Evolutionary conservation across 2,113 vertebrate species (phyloP).

Genomic region (Mobula hypostoma): DNA sequence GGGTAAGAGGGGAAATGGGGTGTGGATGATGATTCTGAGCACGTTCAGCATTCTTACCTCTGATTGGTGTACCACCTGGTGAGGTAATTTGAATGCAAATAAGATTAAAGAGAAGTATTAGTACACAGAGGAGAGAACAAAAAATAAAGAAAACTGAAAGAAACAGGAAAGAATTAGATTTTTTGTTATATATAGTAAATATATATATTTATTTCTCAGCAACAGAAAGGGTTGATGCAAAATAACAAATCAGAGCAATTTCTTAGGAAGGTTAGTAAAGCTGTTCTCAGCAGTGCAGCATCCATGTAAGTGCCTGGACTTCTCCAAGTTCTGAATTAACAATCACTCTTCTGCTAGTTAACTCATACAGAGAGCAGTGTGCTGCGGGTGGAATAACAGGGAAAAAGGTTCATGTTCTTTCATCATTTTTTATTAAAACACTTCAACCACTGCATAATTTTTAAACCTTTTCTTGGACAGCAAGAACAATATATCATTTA

Average conservation of each 20-base stretch:
- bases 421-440: slow-evolving; percentile 16
- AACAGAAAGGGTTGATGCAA: slow-evolving; percentile 51
- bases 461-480: slow-evolving; percentile 13
- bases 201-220: slow-evolving; percentile 46
- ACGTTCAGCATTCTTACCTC: slow-evolving; percentile 97
- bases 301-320: slow-evolving; percentile 34
- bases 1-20: slow-evolving; percentile 56
- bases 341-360: slow-evolving; percentile 19
- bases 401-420: not conserved
- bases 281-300: slow-evolving; percentile 38
- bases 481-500: not conserved
- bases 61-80: slow-evolving; percentile 99
- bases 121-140: slow-evolving; percentile 68
- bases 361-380: slow-evolving; percentile 2
- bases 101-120: slow-evolving; percentile 95
- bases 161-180: slow-evolving; percentile 44
- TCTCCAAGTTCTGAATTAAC: slow-evolving; percentile 26
- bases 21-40: slow-evolving; percentile 63
- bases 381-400: not conserved
- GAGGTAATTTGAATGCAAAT: slow-evolving; percentile 99
- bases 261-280: slow-evolving; percentile 51
- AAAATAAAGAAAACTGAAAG: slow-evolving; percentile 58
- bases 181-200: slow-evolving; percentile 53
- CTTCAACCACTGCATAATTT: slow-evolving; percentile 29
- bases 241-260: slow-evolving; percentile 53